These are phyloP conservation scores for Trichopria drosophilae DNA, from an alignment of 2,888 invertebrate species.

Conservation along the genomic window DNA sequence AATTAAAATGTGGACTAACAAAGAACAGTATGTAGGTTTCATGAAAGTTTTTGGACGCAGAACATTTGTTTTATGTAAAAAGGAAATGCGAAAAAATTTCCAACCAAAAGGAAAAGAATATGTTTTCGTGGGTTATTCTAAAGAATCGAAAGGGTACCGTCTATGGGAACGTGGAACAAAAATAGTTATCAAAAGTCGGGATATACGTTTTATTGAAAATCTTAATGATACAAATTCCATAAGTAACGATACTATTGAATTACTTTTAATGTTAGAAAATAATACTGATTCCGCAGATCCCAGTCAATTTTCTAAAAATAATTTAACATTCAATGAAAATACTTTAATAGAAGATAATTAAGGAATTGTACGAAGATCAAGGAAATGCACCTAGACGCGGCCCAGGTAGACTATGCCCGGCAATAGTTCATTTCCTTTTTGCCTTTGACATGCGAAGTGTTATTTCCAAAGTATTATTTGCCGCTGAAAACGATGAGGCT, in stretches of 20 bases:
- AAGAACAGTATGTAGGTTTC: constrained; percentile 26
- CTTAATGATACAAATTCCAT: too few relatives aligned
- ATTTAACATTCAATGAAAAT: constrained; percentile 1
- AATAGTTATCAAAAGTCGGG: constrained; percentile 22
- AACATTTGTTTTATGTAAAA: constrained; percentile 26
- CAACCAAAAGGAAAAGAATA: constrained; percentile 24
- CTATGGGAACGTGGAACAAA: constrained; percentile 21
- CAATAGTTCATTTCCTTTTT: too few relatives aligned
- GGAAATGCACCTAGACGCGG: constrained; percentile 7
- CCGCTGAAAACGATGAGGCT: too few relatives aligned
- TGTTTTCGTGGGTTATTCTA: constrained; percentile 30
- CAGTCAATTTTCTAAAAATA: too few relatives aligned
- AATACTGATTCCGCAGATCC: too few relatives aligned
- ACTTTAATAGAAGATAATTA: constrained; percentile 37
- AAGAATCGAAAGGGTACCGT: constrained; percentile 32
- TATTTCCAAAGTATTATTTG: too few relatives aligned
- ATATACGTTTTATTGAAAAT: constrained; percentile 24
- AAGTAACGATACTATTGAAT: too few relatives aligned
- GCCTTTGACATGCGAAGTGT: too few relatives aligned
- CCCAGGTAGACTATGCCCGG: constrained; percentile 9
- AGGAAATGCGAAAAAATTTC: constrained; percentile 24
- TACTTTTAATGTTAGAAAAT: too few relatives aligned
- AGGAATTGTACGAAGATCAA: constrained; percentile 22
- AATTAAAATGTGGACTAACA: constrained; percentile 20
- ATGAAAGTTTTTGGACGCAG: constrained; percentile 23